Conservation (phyloP, 1,140 invertebrate genomes). For the Papilio polytes region DNA sequence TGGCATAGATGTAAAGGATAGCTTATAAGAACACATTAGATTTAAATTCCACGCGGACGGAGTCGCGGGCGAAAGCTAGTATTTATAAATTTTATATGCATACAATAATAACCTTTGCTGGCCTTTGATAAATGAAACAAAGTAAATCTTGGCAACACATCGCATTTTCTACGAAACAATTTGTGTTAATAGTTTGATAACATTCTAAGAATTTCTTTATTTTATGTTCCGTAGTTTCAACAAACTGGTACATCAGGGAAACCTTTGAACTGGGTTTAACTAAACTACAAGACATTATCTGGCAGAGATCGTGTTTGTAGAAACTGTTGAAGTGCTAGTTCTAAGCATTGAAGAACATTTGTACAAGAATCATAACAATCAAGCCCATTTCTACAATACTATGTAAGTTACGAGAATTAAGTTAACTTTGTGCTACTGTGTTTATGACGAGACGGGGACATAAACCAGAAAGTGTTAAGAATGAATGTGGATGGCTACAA, state of each 20-base stretch:
- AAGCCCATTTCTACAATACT: background rate
- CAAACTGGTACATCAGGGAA: background rate
- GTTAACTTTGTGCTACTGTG: background rate
- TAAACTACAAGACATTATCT: conserved; percentile 15
- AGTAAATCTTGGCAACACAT: background rate
- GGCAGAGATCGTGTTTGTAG: background rate
- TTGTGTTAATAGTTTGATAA: background rate
- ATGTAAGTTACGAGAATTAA: background rate
- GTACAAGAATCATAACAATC: background rate
- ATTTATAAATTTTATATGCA: no score
- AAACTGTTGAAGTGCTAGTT: background rate
- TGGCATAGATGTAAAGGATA: no score
- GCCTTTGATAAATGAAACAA: background rate
- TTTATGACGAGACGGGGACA: no score
- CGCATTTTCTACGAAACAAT: background rate
- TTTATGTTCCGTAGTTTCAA: background rate
- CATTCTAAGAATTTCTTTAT: background rate
- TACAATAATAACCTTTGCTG: background rate
- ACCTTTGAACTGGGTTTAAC: background rate
- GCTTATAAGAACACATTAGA: no score
- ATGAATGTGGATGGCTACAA: no score
- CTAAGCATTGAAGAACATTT: background rate
- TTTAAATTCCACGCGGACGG: no score
- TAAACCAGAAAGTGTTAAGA: no score
- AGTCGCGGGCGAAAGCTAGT: no score